A percentile compares a stretch with the other conserved stretches of the same genome.
Evolutionary conservation across 1,140 invertebrate genomes (phyloP).

Genomic region (Eupeodes corollae): DNA sequence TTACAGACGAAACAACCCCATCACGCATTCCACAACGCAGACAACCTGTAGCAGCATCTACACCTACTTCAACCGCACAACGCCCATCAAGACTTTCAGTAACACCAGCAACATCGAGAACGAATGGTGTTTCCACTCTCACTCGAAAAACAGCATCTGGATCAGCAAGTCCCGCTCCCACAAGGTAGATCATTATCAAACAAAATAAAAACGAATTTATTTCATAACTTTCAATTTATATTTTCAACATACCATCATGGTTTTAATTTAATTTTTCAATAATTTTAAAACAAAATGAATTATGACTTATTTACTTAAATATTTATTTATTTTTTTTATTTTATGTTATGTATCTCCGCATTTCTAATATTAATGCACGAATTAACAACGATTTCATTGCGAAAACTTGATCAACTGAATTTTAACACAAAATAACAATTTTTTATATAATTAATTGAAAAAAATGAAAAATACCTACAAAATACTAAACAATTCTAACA

Average conservation of each 20-base stretch:
- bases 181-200: too few relatives aligned
- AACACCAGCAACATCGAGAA: constrained; percentile 37
- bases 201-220: too few relatives aligned
- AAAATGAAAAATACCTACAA: constrained; percentile 1
- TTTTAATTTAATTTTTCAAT: neutral
- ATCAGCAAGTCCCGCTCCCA: constrained; percentile 52
- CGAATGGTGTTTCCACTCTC: constrained; percentile 42
- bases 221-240: constrained; percentile 2
- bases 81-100: constrained; percentile 42
- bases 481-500: neutral
- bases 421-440: neutral
- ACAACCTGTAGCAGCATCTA: constrained; percentile 44
- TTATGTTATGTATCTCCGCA: too few relatives aligned
- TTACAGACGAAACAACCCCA: constrained; percentile 55
- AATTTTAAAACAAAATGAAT: too few relatives aligned
- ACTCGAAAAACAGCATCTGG: constrained; percentile 63
- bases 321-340: too few relatives aligned
- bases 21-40: constrained; percentile 61
- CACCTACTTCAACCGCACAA: constrained; percentile 38
- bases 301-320: too few relatives aligned
- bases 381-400: too few relatives aligned
- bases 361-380: too few relatives aligned
- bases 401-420: too few relatives aligned
- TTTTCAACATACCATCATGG: neutral
- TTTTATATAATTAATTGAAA: constrained; percentile 2